Evolutionary conservation across 1,140 invertebrate species (phyloP), one percentile per base, ranked within the genome.

Genomic region (Procambarus clarkii): DNA sequence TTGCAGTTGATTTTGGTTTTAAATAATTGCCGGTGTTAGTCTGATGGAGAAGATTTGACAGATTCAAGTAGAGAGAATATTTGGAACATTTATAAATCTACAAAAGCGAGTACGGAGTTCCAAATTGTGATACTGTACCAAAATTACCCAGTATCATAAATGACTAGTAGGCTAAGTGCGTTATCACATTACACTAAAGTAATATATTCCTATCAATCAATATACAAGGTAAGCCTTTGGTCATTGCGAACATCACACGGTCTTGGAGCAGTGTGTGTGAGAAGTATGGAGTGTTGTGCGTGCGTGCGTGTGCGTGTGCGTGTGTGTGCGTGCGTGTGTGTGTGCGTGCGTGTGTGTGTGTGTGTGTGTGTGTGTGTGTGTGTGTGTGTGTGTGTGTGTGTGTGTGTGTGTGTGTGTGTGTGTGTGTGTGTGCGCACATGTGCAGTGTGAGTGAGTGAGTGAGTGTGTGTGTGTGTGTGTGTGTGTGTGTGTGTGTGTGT

Each of bases 51-150:
- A 81, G 78, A 81, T 83, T 44, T 83, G 80, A 90, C 80, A 90
- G 80, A 76, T 76, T 46, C 71, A 48, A 58, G 60, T 88, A 89
- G 77, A 58, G 81, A 84, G 78, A 79, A 86, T 86, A 91, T 91
- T 86, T 91, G 89, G 82, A 91, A 91, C 82, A 86, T 86, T 86
- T 86, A 91, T 81, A 91, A 91, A 91, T 77, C 89, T 91, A 91
- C 89, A 91, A 85, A 91, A 91, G 89, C 89, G 89, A 91, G 89
- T 91, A 86, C 89, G 89, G 76, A 91, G 89, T 91, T 91, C 89
- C 89, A 91, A 91, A 91, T 91, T 45, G 74, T 80, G 89, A 91
- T 91, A 91, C 83, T 91, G 83, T 90, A 90, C 81, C 88, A 90
- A 84, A 84, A 84, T 90, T 90, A 91, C 89, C 89, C 89, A 91